Evolutionary conservation across 2,888 invertebrate genomes (phyloP).

Genomic region (Eulithis prunata): DNA sequence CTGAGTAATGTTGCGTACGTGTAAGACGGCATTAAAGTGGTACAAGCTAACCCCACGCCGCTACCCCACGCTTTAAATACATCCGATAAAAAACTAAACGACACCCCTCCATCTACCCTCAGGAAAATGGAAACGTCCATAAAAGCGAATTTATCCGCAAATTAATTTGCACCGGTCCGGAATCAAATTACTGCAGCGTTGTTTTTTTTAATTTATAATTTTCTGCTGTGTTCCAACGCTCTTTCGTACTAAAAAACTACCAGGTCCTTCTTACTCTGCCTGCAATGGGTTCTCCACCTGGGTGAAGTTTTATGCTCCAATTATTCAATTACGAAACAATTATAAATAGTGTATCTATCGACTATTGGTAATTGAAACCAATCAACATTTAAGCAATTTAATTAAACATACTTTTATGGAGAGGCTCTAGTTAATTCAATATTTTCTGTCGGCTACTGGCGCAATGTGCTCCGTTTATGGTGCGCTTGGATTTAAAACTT

Average conservation of each 20-base stretch:
- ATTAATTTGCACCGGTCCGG: constrained; percentile 71
- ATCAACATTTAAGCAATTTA: constrained; percentile 40
- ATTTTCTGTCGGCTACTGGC: constrained; percentile 32
- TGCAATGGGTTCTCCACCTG: no score
- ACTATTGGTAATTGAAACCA: constrained; percentile 38
- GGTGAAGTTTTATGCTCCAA: neutral
- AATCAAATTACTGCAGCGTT: constrained; percentile 37
- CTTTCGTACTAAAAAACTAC: neutral
- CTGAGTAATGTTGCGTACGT: constrained; percentile 58
- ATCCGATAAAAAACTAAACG: constrained; percentile 80
- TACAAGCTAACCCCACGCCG: constrained; percentile 74
- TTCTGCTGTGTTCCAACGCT: neutral
- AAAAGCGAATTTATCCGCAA: constrained; percentile 82
- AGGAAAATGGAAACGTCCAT: constrained; percentile 70
- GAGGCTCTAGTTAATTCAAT: constrained; percentile 35
- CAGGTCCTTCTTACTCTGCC: no score
- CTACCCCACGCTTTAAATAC: constrained; percentile 73
- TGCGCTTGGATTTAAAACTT: constrained; percentile 56
- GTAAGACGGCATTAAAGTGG: constrained; percentile 77
- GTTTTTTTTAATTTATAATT: constrained; percentile 15
- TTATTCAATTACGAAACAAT: constrained; percentile 26
- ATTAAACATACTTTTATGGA: constrained; percentile 34
- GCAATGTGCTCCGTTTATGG: constrained; percentile 38
- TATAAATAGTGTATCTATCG: constrained; percentile 28
- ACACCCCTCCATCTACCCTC: constrained; percentile 70